These are phyloP conservation scores for Hermetia illucens DNA, from an alignment of 1,140 invertebrate genomes.

Conservation along the genomic window DNA sequence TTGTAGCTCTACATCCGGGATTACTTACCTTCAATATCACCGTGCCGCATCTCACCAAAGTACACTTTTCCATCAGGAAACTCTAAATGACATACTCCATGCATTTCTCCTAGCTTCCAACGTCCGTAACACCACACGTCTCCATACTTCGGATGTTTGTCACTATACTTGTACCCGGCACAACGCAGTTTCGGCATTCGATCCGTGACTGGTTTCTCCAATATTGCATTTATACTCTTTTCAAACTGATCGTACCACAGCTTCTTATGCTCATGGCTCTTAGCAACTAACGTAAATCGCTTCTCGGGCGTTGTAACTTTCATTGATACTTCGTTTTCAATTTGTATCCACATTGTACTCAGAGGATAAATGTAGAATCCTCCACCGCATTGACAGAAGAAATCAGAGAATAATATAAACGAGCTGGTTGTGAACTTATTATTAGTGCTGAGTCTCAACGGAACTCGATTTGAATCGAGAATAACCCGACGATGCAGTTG, in stretches of 20 bases:
- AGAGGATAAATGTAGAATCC: constrained; percentile 49
- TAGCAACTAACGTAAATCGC: constrained; percentile 47
- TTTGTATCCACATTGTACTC: constrained; percentile 66
- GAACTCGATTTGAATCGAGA: constrained; percentile 56
- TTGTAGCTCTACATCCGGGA: background rate
- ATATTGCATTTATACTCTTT: constrained; percentile 41
- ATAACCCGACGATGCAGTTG: constrained; percentile 48
- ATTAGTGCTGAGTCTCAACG: constrained; percentile 49
- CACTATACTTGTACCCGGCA: constrained; percentile 54
- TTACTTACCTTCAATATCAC: constrained; percentile 48
- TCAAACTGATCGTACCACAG: constrained; percentile 64
- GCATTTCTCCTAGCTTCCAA: constrained; percentile 67
- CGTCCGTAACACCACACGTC: constrained; percentile 61
- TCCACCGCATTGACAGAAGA: constrained; percentile 55
- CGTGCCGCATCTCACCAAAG: constrained; percentile 62
- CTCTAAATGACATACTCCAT: constrained; percentile 64
- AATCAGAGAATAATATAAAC: constrained; percentile 62
- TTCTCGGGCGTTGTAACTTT: constrained; percentile 67
- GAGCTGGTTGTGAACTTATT: constrained; percentile 54
- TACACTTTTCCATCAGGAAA: constrained; percentile 70
- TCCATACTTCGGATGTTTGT: constrained; percentile 53
- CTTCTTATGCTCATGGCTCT: constrained; percentile 50
- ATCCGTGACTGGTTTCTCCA: constrained; percentile 37
- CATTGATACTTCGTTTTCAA: constrained; percentile 32
- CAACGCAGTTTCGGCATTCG: constrained; percentile 54